A percentile compares a stretch with the other conserved stretches of the same genome.
Conservation (phyloP, 2,797 vertebrate species). For the Nannoperca australis region DNA sequence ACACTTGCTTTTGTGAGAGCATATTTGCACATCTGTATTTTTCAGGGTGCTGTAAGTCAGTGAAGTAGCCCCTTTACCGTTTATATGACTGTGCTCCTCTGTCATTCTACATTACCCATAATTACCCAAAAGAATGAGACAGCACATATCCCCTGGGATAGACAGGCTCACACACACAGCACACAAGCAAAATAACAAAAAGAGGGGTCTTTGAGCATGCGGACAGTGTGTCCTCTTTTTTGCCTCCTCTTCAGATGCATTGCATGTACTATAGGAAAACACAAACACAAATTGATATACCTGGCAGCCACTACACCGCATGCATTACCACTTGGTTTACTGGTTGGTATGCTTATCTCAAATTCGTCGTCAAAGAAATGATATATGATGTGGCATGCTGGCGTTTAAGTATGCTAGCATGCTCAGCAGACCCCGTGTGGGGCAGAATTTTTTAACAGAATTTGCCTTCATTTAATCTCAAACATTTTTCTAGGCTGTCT, state of each 20-base stretch:
- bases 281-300: slow-evolving; percentile 60
- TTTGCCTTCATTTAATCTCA: slow-evolving; percentile 63
- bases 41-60: slow-evolving; percentile 38
- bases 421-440: slow-evolving; percentile 36
- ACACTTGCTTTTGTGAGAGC: slow-evolving; percentile 3
- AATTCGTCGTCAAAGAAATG: slow-evolving; percentile 42
- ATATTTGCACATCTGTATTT: slow-evolving; percentile 32
- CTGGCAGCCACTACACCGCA: slow-evolving; percentile 42
- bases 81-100: slow-evolving; percentile 57
- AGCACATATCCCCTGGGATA: slow-evolving; percentile 57
- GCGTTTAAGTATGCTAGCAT: slow-evolving; percentile 35
- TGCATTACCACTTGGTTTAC: slow-evolving; percentile 23
- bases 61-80: slow-evolving; percentile 41
- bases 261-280: slow-evolving; percentile 38
- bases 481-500: slow-evolving; percentile 39
- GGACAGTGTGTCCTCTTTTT: slow-evolving; percentile 67
- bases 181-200: slow-evolving; percentile 59
- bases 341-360: slow-evolving; percentile 43
- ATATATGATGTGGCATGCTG: slow-evolving; percentile 24
- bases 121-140: slow-evolving; percentile 76
- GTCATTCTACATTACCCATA: slow-evolving; percentile 81
- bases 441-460: slow-evolving; percentile 43
- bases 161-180: slow-evolving; percentile 38
- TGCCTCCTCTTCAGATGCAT: slow-evolving; percentile 60
- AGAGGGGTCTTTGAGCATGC: slow-evolving; percentile 54